phyloP scores from a whole-genome alignment of 1,140 invertebrate species.

The Yoshiicerus persimilis region DNA sequence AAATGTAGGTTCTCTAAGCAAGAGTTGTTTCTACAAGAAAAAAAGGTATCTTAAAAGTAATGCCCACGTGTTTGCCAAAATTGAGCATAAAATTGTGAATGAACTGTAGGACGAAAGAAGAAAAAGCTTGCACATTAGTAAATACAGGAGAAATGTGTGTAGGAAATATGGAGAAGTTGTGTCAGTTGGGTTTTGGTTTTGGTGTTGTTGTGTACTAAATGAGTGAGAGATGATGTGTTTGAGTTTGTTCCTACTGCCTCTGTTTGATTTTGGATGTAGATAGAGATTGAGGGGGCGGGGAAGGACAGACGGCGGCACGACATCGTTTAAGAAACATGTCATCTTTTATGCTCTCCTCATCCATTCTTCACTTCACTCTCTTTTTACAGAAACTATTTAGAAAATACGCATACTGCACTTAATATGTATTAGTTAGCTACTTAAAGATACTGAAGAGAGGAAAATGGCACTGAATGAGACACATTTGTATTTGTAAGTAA shows the following conservation, averaged over 20 bases:
- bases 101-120: background rate
- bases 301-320: conserved; percentile 4
- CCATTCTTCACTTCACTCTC: conserved; percentile 12
- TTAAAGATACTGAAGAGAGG: conserved; percentile 19
- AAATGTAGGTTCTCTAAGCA: too few species aligned
- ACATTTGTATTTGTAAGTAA: conserved; percentile 15
- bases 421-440: background rate
- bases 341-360: conserved; percentile 13
- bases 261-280: background rate
- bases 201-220: background rate
- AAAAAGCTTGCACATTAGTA: background rate
- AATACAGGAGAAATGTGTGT: background rate
- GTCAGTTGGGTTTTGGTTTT: background rate
- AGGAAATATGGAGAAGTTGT: background rate
- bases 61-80: conserved; percentile 32
- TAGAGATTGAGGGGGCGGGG: background rate
- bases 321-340: background rate
- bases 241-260: background rate
- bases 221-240: background rate
- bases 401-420: background rate
- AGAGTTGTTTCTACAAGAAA: too few species aligned
- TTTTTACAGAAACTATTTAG: conserved; percentile 16
- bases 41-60: too few species aligned
- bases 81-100: conserved; percentile 32
- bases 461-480: conserved; percentile 15